Evolutionary conservation across 2,888 invertebrate species (phyloP).

Genomic region (Rapana venosa): DNA sequence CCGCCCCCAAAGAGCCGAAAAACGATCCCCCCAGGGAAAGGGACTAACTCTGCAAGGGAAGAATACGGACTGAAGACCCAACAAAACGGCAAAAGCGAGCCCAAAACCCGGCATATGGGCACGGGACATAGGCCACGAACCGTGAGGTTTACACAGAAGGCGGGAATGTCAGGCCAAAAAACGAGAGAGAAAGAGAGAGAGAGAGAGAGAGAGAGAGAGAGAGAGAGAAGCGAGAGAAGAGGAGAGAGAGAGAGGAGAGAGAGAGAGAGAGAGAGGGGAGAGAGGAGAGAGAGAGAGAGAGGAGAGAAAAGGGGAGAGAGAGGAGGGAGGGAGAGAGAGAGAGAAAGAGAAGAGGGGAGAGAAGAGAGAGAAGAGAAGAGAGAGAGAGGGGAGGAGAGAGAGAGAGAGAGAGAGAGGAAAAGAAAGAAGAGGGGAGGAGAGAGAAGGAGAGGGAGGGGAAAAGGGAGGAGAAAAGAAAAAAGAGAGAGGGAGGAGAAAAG

Average conservation of each 20-base stretch:
- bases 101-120: slow-evolving; percentile 36
- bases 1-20: slow-evolving; percentile 34
- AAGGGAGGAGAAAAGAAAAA: too few relatives aligned
- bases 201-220: not conserved
- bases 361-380: too few relatives aligned
- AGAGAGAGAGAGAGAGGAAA: too few relatives aligned
- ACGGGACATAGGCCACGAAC: slow-evolving; percentile 27
- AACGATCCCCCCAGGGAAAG: slow-evolving; percentile 34
- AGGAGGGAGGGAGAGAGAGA: too few relatives aligned
- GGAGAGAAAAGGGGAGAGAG: too few relatives aligned
- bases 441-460: too few relatives aligned
- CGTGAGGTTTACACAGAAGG: slow-evolving; percentile 39
- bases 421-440: too few relatives aligned
- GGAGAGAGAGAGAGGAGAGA: too few relatives aligned
- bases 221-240: not conserved
- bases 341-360: too few relatives aligned
- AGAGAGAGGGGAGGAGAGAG: too few relatives aligned
- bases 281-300: not conserved
- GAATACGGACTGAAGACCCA: slow-evolving; percentile 20
- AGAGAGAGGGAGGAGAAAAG: too few relatives aligned
- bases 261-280: not conserved
- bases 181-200: not conserved
- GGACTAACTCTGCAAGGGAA: slow-evolving; percentile 27
- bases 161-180: not conserved
- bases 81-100: slow-evolving; percentile 1